These are phyloP conservation scores for Erpornis zantholeuca DNA, from an alignment of 2,113 vertebrate species.

Conservation along the genomic window DNA sequence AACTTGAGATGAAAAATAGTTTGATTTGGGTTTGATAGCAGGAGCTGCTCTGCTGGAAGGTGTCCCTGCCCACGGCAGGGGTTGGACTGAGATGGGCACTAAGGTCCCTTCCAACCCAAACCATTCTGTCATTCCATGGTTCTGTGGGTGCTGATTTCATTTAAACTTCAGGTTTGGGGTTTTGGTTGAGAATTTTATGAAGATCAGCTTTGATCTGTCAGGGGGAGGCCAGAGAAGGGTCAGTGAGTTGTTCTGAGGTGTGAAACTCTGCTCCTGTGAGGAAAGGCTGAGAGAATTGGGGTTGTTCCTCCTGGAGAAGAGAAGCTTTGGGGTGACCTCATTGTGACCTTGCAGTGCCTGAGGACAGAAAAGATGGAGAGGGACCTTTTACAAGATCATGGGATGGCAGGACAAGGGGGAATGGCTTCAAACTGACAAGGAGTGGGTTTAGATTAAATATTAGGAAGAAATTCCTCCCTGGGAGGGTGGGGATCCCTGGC, in stretches of 20 bases:
- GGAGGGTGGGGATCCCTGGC: neutral
- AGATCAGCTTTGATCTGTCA: accelerated
- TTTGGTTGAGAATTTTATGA: neutral
- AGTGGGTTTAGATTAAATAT: neutral
- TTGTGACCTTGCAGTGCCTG: neutral
- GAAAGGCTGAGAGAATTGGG: neutral
- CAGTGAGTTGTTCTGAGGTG: neutral
- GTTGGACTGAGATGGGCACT: neutral
- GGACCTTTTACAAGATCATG: neutral
- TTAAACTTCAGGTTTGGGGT: neutral
- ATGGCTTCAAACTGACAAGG: neutral
- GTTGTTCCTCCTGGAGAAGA: neutral
- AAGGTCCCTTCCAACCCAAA: neutral
- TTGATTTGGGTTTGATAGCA: neutral
- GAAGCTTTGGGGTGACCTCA: neutral
- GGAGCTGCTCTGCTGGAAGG: neutral
- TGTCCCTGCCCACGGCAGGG: neutral
- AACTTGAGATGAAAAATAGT: neutral
- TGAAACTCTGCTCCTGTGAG: neutral
- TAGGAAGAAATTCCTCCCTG: neutral
- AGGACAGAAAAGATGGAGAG: neutral
- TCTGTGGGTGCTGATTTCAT: neutral
- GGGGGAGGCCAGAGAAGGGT: neutral
- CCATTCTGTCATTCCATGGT: neutral
- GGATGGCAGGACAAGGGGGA: neutral